Conservation (phyloP, 2,888 invertebrate species). For the Mesorhabditis sp. region DNA sequence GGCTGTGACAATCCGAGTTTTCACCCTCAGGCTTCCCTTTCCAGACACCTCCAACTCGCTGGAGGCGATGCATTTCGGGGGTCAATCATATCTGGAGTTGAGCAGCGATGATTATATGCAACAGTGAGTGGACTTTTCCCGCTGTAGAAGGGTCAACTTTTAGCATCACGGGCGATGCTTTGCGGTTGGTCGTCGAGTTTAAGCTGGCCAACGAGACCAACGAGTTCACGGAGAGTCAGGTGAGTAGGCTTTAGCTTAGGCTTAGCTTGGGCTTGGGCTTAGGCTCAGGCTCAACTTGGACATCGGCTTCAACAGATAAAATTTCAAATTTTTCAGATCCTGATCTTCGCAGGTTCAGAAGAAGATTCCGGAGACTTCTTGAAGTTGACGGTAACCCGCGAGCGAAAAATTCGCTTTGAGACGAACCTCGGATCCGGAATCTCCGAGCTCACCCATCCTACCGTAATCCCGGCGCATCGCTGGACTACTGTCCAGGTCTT, state of each 20-base stretch:
- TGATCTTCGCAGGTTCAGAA: slow-evolving; percentile 26
- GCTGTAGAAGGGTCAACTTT: slow-evolving; percentile 8
- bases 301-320: too few species aligned
- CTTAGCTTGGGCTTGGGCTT: too few species aligned
- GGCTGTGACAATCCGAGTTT: slow-evolving; percentile 10
- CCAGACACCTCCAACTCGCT: neutral
- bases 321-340: too few species aligned
- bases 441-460: slow-evolving; percentile 31
- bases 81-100: slow-evolving; percentile 31
- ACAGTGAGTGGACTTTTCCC: slow-evolving; percentile 23
- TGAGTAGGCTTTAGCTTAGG: too few species aligned
- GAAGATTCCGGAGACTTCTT: slow-evolving; percentile 28
- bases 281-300: too few species aligned
- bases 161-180: slow-evolving; percentile 31
- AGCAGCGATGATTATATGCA: slow-evolving; percentile 30
- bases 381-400: slow-evolving; percentile 19
- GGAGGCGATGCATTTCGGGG: slow-evolving; percentile 27
- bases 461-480: slow-evolving; percentile 18
- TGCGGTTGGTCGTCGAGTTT: slow-evolving; percentile 26
- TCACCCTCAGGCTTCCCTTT: neutral
- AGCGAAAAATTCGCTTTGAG: slow-evolving; percentile 22
- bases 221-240: neutral
- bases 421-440: slow-evolving; percentile 36
- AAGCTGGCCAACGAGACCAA: slow-evolving; percentile 22
- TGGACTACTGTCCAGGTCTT: slow-evolving; percentile 37